Base-by-base conservation (phyloP, 2,113 vertebrate genomes). In the Colinus virginianus region DNA sequence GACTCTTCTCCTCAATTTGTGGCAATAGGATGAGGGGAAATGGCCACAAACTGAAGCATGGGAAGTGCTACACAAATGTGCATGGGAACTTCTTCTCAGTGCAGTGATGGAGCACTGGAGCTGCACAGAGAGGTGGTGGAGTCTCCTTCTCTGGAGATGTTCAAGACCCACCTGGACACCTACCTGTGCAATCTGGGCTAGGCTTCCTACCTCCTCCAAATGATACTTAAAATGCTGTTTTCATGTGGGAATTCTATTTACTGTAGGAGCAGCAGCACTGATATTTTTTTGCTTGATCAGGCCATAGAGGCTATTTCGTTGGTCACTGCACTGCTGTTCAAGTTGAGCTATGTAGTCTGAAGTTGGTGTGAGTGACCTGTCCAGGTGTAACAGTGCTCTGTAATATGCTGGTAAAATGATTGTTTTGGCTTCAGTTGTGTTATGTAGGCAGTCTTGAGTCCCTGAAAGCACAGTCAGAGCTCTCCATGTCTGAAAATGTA, bases 241-340 rank as follows among this genome's bases (percentile, higher is more conserved):
- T 25, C 34, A 8, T 12, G 49, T 23, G 45, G 34, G 38, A 13
- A 70, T 80, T 38, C 61, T 20, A 0, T 46, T 30, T 38, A 22
- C 34, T 20, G 2, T 1, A 13, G 67, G 38, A 79, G 53, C 13
- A 30, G 58, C 23, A 22, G 32, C n/a, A 14, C 8, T 0, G 4
- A 4, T 18, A 51, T 6, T 32, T 36, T 53, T 7, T 16, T 13
- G 38, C 43, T 51, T 36, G 36, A 14, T n/a, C 9, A 34, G n/a
- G 32, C 11, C 0, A 0, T 8, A 22, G 22, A 30, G 17, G 61
- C 55, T 56, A 21, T 68, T 74, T 68, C 20, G 19, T 7, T 42
- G 6, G 23, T 18, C 40, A 8, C 9, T n/a, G 34, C 2, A 0
- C 32, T 13, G 18, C 1, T 63, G 72, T 6, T 71, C 40, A 49